A percentile compares a stretch with the other conserved stretches of the same genome.
Evolutionary conservation across 2,888 invertebrate genomes (phyloP).

Genomic region (Antheraea yamamai): DNA sequence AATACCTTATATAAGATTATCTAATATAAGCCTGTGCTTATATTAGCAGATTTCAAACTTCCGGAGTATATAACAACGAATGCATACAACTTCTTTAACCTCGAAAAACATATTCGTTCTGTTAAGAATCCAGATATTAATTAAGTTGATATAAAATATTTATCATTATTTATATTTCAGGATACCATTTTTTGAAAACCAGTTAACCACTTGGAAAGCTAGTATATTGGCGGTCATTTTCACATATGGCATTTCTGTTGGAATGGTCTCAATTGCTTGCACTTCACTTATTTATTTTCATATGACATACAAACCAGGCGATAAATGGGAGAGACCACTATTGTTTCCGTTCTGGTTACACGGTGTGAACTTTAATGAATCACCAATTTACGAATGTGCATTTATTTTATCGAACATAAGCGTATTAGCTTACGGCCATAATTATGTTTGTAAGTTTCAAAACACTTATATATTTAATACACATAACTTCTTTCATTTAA

Average conservation of each 20-base stretch:
- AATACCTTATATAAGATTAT: too few relatives aligned
- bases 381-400: slow-evolving; percentile 54
- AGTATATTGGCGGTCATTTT: slow-evolving; percentile 41
- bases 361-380: slow-evolving; percentile 43
- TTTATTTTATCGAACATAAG: slow-evolving; percentile 45
- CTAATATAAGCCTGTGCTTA: too few relatives aligned
- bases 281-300: slow-evolving; percentile 40
- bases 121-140: too few relatives aligned
- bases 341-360: slow-evolving; percentile 56
- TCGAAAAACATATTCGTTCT: too few relatives aligned
- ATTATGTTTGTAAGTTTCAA: slow-evolving; percentile 55
- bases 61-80: too few relatives aligned
- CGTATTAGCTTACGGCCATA: slow-evolving; percentile 40
- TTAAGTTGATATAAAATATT: too few relatives aligned
- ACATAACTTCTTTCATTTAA: too few relatives aligned
- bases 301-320: slow-evolving; percentile 36
- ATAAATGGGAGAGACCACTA: slow-evolving; percentile 43
- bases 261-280: slow-evolving; percentile 38
- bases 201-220: slow-evolving; percentile 53
- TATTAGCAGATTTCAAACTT: too few relatives aligned
- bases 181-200: slow-evolving; percentile 48
- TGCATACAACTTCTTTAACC: too few relatives aligned
- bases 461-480: neutral
- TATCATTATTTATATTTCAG: slow-evolving; percentile 36
- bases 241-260: slow-evolving; percentile 29